Evolutionary conservation across 1,140 invertebrate species (phyloP).

Genomic region (Penaeus vannamei): DNA sequence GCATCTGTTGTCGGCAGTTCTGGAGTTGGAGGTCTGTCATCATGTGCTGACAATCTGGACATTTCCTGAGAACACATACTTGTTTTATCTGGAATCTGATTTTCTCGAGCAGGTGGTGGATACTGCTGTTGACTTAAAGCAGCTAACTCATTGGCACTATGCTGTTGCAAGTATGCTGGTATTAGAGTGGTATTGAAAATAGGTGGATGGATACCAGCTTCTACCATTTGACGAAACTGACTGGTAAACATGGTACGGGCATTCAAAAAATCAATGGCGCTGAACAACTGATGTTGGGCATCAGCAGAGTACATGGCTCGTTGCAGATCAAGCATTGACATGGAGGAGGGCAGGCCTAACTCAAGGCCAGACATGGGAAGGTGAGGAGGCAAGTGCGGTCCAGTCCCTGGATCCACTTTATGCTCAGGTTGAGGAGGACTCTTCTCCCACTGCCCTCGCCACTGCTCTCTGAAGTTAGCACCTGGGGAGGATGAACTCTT

Average conservation of each 20-base stretch:
- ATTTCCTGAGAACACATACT: constrained; percentile 38
- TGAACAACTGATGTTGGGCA: constrained; percentile 37
- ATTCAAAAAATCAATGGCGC: constrained; percentile 21
- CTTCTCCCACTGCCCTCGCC: constrained; percentile 62
- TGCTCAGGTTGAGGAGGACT: constrained; percentile 58
- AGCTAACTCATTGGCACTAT: constrained; percentile 30
- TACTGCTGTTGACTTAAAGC: constrained; percentile 44
- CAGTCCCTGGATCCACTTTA: constrained; percentile 41
- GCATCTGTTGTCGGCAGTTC: constrained; percentile 31
- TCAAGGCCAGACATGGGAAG: constrained; percentile 40
- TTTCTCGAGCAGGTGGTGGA: constrained; percentile 25
- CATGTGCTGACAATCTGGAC: constrained; percentile 22
- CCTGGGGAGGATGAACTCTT: constrained; percentile 20
- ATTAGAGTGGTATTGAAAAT: background rate
- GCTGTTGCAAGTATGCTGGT: constrained; percentile 35
- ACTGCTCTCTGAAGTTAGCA: constrained; percentile 58
- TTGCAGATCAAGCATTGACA: constrained; percentile 56
- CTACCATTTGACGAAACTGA: constrained; percentile 38
- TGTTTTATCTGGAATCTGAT: constrained; percentile 42
- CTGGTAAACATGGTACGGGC: constrained; percentile 22
- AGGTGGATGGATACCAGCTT: background rate
- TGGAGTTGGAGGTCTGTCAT: constrained; percentile 42
- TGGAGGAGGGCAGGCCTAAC: constrained; percentile 24
- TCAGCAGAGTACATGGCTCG: constrained; percentile 49
- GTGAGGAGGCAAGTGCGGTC: constrained; percentile 34